Percentiles rank a stretch among this genome's conserved stretches.
phyloP scores from a whole-genome alignment of 2,797 vertebrate species.

The Silurus lanzhouensis region DNA sequence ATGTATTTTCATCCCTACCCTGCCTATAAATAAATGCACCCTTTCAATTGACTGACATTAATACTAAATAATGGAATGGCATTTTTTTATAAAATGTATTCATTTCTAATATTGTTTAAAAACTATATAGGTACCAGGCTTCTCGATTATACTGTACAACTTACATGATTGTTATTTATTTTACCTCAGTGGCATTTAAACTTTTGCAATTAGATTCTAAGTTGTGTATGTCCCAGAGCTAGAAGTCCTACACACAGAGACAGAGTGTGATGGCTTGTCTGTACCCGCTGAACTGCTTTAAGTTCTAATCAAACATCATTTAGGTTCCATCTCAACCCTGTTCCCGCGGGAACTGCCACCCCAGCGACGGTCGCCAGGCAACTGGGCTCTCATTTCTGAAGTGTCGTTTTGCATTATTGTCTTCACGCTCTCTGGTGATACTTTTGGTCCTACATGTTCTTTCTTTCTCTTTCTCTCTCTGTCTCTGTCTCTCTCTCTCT shows the following conservation, averaged over 20 bases:
- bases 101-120: background rate
- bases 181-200: background rate
- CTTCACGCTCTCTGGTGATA: constrained; percentile 95
- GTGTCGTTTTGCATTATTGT: constrained; percentile 99
- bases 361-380: constrained; percentile 94
- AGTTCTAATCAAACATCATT: constrained; percentile 99
- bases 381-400: constrained; percentile 98
- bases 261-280: constrained; percentile 69
- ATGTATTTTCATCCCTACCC: background rate
- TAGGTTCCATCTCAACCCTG: constrained; percentile 88
- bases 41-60: background rate
- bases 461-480: constrained; percentile 8
- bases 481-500: constrained; percentile 37
- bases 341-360: constrained; percentile 86
- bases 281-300: constrained; percentile 91
- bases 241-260: constrained; percentile 8
- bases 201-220: background rate
- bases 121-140: background rate
- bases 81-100: background rate
- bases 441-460: constrained; percentile 70
- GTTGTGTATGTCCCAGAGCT: constrained; percentile 10
- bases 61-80: background rate
- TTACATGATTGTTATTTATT: background rate
- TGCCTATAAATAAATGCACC: background rate
- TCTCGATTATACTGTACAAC: background rate